phyloP scores from a whole-genome alignment of 30 jellyfish, hydroid and myxozoan genomes.

The Pelagia noctiluca region DNA sequence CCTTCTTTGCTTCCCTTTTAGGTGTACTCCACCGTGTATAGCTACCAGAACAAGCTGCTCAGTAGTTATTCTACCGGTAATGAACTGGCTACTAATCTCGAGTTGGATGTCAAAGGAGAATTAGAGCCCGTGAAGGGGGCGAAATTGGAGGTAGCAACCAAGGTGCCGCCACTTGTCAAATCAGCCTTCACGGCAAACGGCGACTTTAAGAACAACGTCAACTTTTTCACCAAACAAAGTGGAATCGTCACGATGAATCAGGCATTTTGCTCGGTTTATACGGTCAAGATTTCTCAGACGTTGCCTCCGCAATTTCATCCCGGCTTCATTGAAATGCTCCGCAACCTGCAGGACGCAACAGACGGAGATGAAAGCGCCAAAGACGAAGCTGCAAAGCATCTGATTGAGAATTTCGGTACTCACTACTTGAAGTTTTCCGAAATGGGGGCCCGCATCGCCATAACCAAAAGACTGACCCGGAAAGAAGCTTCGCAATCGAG shows the following conservation, averaged over 20 bases:
- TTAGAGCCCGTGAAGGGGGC: conserved; percentile 9
- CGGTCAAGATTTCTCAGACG: conserved; percentile 16
- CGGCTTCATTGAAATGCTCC: conserved; percentile 23
- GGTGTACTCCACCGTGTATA: too few species aligned
- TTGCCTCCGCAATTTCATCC: conserved; percentile 59
- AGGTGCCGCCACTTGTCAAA: conserved; percentile 54
- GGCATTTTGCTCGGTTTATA: conserved; percentile 46
- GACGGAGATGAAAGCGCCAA: conserved; percentile 13
- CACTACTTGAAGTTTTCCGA: conserved; percentile 50
- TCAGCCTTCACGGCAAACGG: conserved; percentile 19
- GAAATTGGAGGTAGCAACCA: conserved; percentile 39
- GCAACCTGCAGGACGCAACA: conserved; percentile 1
- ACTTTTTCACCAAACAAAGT: conserved; percentile 17
- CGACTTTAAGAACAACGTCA: conserved; percentile 15
- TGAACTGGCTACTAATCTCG: conserved; percentile 9
- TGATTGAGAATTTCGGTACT: conserved; percentile 62
- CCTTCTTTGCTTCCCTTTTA: too few species aligned
- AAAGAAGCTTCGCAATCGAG: conserved; percentile 8
- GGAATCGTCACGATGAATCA: conserved; percentile 21
- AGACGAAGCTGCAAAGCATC: conserved; percentile 5
- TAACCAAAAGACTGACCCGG: conserved; percentile 26
- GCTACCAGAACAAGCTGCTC: too few species aligned
- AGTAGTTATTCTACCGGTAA: too few species aligned
- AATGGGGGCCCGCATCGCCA: conserved; percentile 67
- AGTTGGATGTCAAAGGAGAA: conserved; percentile 25